These are phyloP conservation scores for Cyphomyrmex costatus DNA, from an alignment of 1,140 invertebrate species.

Conservation along the genomic window DNA sequence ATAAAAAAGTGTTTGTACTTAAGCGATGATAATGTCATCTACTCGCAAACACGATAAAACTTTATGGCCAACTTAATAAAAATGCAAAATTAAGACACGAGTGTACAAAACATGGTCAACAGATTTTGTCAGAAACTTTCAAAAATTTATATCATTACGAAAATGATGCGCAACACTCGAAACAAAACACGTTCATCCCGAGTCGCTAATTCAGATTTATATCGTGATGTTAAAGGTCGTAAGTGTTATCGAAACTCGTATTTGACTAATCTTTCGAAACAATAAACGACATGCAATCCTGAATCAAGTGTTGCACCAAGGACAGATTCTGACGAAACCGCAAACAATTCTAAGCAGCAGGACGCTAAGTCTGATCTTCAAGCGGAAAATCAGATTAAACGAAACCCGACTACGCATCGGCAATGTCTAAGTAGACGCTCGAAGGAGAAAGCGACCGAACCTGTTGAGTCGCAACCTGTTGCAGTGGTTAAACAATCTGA, in stretches of 20 bases:
- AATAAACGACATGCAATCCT: neutral
- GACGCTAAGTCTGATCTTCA: neutral
- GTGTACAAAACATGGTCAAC: too few relatives aligned
- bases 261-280: neutral
- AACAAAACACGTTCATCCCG: too few relatives aligned
- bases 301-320: neutral
- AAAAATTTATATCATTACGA: too few relatives aligned
- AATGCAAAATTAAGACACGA: too few relatives aligned
- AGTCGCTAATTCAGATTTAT: too few relatives aligned
- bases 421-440: slow-evolving; percentile 33
- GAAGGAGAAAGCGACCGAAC: slow-evolving; percentile 55
- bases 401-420: slow-evolving; percentile 6
- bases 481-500: slow-evolving; percentile 57
- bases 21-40: too few relatives aligned
- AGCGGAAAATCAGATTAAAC: slow-evolving; percentile 46
- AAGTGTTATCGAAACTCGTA: neutral
- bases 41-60: too few relatives aligned
- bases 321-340: neutral
- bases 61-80: too few relatives aligned
- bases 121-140: too few relatives aligned
- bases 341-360: neutral
- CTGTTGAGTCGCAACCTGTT: slow-evolving; percentile 79
- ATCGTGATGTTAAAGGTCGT: neutral
- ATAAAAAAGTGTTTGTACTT: too few relatives aligned
- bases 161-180: too few relatives aligned